Evolutionary conservation across 2,113 vertebrate species (phyloP).

Genomic region (Eonycteris spelaea): DNA sequence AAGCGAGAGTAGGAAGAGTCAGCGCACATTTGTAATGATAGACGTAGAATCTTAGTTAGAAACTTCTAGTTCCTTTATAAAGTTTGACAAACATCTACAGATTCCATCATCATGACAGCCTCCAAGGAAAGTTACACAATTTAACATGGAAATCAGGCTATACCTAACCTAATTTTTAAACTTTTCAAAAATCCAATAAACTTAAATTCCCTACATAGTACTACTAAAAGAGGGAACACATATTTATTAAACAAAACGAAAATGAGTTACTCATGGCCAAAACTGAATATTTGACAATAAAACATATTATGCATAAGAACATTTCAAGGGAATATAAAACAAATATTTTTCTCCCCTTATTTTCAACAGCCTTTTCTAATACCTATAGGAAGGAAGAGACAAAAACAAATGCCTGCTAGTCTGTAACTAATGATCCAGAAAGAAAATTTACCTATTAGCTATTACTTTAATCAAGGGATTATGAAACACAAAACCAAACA

Average conservation of each 20-base stretch:
- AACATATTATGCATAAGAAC: constrained; percentile 26
- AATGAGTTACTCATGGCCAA: neutral
- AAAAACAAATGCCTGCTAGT: neutral
- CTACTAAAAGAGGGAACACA: constrained; percentile 13
- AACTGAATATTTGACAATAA: constrained; percentile 47
- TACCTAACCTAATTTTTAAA: constrained; percentile 20
- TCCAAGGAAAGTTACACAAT: neutral
- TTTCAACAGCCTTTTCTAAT: constrained; percentile 2
- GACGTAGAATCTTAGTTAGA: neutral
- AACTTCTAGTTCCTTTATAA: neutral
- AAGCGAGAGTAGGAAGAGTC: neutral
- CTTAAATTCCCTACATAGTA: constrained; percentile 7
- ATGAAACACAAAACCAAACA: neutral
- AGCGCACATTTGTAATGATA: neutral
- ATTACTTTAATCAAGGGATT: neutral
- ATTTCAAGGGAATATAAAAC: constrained; percentile 48
- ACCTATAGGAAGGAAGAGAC: neutral
- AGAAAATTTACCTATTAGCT: neutral
- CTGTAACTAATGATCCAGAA: neutral
- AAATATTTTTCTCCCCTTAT: neutral
- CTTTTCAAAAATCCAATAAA: constrained; percentile 45
- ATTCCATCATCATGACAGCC: neutral
- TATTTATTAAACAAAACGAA: constrained; percentile 43
- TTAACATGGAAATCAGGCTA: constrained; percentile 24
- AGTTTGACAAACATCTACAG: neutral